Conservation (phyloP, 1,140 invertebrate genomes). For the Plectus sambesii region DNA sequence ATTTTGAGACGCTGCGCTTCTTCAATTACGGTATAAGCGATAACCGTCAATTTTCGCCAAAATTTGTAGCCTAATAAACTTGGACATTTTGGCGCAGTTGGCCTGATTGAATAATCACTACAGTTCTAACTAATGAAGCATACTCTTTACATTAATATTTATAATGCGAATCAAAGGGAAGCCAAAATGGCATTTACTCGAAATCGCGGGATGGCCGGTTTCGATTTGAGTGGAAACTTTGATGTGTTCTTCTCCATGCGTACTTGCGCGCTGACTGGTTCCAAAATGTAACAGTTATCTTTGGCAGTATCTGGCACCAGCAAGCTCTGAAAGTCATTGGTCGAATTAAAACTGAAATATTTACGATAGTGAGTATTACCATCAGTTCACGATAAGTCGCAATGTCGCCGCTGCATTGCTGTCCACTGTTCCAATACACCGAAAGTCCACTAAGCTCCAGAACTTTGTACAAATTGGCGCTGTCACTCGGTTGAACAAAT, state of each 20-base stretch:
- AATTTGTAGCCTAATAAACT: no score
- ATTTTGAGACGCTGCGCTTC: no score
- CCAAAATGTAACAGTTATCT: slow-evolving; percentile 26
- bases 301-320: slow-evolving; percentile 21
- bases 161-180: no score
- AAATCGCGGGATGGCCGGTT: slow-evolving; percentile 57
- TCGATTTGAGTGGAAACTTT: slow-evolving; percentile 68
- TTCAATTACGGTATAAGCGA: no score
- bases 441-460: slow-evolving; percentile 74
- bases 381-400: slow-evolving; percentile 34
- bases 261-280: slow-evolving; percentile 51
- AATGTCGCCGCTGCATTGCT: slow-evolving; percentile 59
- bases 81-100: no score
- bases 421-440: slow-evolving; percentile 74
- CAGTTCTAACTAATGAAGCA: no score
- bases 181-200: slow-evolving; percentile 69
- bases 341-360: slow-evolving; percentile 9
- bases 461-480: slow-evolving; percentile 62
- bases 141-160: no score
- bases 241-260: slow-evolving; percentile 47
- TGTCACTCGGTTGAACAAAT: slow-evolving; percentile 48
- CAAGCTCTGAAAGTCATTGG: slow-evolving; percentile 14
- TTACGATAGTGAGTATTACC: slow-evolving; percentile 25
- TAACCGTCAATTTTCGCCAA: no score
- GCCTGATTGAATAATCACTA: no score